Evolutionary conservation across 2,113 vertebrate species (phyloP).

Genomic region (Equus przewalskii): DNA sequence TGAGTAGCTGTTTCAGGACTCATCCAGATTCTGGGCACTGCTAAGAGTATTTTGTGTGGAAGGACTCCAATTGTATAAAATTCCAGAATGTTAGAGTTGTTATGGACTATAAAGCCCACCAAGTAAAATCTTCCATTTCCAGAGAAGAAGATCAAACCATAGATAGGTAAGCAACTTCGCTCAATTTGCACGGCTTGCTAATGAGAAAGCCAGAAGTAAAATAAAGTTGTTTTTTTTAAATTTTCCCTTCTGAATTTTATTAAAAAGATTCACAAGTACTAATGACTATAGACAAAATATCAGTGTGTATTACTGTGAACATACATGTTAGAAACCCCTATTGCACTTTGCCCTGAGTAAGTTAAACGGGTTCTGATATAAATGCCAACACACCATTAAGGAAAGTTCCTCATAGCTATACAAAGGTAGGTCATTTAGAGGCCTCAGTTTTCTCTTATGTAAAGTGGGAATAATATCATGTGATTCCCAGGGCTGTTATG

Average conservation of each 20-base stretch:
- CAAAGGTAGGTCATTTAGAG: neutral
- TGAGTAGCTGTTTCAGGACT: neutral
- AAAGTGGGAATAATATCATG: slow-evolving; percentile 54
- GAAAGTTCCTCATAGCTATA: neutral
- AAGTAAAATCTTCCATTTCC: slow-evolving; percentile 8
- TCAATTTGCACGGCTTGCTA: slow-evolving; percentile 1
- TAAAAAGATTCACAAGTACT: slow-evolving; percentile 18
- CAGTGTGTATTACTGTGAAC: neutral
- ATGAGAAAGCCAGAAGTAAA: slow-evolving; percentile 50
- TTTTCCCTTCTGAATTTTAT: slow-evolving; percentile 39
- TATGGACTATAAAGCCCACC: neutral
- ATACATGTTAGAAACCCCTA: neutral
- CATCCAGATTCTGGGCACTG: neutral
- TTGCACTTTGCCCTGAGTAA: neutral
- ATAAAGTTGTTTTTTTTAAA: neutral
- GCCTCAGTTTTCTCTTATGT: slow-evolving; percentile 59
- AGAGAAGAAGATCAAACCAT: neutral
- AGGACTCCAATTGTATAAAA: neutral
- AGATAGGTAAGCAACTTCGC: neutral
- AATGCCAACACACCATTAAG: neutral
- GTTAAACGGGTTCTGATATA: slow-evolving; percentile 21
- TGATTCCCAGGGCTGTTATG: neutral
- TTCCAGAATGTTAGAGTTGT: slow-evolving; percentile 11
- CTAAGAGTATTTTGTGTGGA: neutral
- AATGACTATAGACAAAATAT: neutral